Conservation (phyloP, 2,888 invertebrate genomes). For the Drosophila trichaetosa region DNA sequence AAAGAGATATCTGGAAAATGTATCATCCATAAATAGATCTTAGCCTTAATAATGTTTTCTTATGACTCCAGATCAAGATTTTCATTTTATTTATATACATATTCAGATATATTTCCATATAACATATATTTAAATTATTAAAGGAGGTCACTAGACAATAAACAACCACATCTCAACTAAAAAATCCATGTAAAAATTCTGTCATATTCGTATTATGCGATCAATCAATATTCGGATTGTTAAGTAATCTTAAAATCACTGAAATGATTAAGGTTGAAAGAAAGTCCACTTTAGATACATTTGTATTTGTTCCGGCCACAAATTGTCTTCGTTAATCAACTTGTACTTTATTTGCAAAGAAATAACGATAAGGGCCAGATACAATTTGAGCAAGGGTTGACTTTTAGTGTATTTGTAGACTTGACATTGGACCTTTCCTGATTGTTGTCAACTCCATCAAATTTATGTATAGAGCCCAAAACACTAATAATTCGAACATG, state of each 20-base stretch:
- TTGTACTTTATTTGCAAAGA: slow-evolving; percentile 66
- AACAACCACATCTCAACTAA: background rate
- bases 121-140: background rate
- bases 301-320: slow-evolving; percentile 36
- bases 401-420: slow-evolving; percentile 21
- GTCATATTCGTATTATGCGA: background rate
- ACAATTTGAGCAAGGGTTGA: slow-evolving; percentile 1
- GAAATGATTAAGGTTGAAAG: slow-evolving; percentile 48
- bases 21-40: background rate
- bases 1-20: background rate
- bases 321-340: slow-evolving; percentile 4
- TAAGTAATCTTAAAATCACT: slow-evolving; percentile 14
- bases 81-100: accelerated
- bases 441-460: slow-evolving; percentile 23
- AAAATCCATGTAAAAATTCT: background rate
- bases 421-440: slow-evolving; percentile 30
- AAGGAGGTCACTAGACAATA: background rate
- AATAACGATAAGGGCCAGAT: slow-evolving; percentile 55
- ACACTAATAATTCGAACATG: background rate
- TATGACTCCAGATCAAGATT: background rate
- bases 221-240: slow-evolving; percentile 4
- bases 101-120: background rate
- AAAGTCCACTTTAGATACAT: background rate
- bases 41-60: background rate
- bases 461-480: background rate